phyloP scores from a whole-genome alignment of 2,113 vertebrate genomes.

The Pollimyrus isidori region DNA sequence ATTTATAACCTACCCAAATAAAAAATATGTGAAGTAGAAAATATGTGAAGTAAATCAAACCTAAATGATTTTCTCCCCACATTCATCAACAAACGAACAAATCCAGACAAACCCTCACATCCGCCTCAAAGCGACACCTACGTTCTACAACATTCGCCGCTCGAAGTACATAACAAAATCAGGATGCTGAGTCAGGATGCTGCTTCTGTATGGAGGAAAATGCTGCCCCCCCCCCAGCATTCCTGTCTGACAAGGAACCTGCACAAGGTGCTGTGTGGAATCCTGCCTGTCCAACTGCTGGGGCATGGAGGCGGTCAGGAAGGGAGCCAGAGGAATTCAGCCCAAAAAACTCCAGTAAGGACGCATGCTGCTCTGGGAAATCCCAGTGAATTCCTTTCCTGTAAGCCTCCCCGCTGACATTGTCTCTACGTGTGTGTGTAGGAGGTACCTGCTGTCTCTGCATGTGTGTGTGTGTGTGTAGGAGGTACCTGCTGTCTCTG shows the following conservation, averaged over 20 bases:
- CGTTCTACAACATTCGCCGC: neutral
- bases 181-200: neutral
- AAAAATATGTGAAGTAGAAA: neutral
- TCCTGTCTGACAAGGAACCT: conserved; percentile 35
- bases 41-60: neutral
- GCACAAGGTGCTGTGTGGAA: conserved; percentile 33
- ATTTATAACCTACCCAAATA: neutral
- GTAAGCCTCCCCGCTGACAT: neutral
- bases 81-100: neutral
- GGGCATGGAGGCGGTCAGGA: neutral
- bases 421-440: neutral
- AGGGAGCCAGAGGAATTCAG: conserved; percentile 20
- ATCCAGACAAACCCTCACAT: neutral
- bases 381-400: neutral
- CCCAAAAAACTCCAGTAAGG: neutral
- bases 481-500: neutral
- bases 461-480: neutral
- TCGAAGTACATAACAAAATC: neutral
- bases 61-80: neutral
- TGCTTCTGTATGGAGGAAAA: conserved; percentile 24
- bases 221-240: conserved; percentile 45
- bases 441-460: too few relatives aligned
- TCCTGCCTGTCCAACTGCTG: conserved; percentile 34
- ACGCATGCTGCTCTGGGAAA: neutral
- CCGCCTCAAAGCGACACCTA: neutral